Conservation (phyloP, 2,797 vertebrate genomes). For the Malurus leucopterus region DNA sequence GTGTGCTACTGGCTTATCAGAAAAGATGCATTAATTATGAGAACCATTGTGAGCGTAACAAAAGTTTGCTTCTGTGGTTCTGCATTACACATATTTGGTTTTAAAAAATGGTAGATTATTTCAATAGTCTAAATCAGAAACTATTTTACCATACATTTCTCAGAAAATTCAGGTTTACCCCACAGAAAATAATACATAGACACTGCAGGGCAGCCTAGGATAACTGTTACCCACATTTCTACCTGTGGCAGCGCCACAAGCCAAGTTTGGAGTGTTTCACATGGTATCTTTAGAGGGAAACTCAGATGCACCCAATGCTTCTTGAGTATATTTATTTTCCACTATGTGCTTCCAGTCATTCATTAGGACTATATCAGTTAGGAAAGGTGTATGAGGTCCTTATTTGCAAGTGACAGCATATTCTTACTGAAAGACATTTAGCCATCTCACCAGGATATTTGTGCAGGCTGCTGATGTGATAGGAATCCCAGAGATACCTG, state of each 20-base stretch:
- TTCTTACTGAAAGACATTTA: not conserved
- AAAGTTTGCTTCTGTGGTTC: not conserved
- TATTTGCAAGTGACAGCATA: not conserved
- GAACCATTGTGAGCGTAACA: not conserved
- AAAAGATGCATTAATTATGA: not conserved
- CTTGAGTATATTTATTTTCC: not conserved
- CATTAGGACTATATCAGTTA: not conserved
- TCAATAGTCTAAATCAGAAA: not conserved
- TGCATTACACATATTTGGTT: not conserved
- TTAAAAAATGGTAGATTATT: not conserved
- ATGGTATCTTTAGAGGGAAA: not conserved
- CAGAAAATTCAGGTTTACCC: not conserved
- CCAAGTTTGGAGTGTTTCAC: not conserved
- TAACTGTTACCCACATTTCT: not conserved
- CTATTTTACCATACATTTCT: not conserved
- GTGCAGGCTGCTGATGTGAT: not conserved
- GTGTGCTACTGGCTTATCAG: not conserved
- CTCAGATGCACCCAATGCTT: not conserved
- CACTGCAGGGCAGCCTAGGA: not conserved
- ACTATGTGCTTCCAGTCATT: not conserved
- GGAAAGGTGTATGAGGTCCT: not conserved
- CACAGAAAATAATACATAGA: not conserved
- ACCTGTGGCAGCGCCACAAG: not conserved
- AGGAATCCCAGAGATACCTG: not conserved
- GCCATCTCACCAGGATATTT: not conserved